Evolutionary conservation across 2,113 vertebrate genomes (phyloP).

Genomic region (Megaceryle maxima): DNA sequence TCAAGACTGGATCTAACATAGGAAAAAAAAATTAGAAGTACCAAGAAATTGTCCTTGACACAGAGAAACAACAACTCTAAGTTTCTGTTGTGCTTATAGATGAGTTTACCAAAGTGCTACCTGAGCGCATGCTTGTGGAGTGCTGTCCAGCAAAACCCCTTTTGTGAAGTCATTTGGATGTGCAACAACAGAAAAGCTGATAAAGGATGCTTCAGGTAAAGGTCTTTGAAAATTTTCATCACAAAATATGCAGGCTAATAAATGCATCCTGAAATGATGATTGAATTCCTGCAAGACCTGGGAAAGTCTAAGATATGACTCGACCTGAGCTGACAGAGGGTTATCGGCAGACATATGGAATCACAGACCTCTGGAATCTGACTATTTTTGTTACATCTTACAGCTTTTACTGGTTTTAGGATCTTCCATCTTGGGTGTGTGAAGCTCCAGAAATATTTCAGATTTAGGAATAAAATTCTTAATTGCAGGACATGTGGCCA

Average conservation of each 20-base stretch:
- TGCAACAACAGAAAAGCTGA: neutral
- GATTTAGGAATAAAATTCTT: neutral
- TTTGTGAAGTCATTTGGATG: neutral
- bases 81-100: neutral
- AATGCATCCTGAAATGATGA: neutral
- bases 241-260: neutral
- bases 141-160: neutral
- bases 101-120: rapidly evolving
- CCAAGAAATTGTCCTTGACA: neutral
- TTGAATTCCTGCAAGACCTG: neutral
- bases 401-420: neutral
- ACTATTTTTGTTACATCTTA: neutral
- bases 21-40: neutral
- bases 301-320: neutral
- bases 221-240: neutral
- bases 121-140: neutral
- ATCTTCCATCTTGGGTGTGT: neutral
- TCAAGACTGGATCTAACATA: neutral
- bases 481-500: neutral
- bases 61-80: neutral
- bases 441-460: neutral
- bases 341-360: neutral
- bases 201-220: neutral
- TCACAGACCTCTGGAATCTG: neutral
- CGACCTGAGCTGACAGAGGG: neutral